Conservation (phyloP, 1,140 invertebrate genomes). For the Portunus trituberculatus region DNA sequence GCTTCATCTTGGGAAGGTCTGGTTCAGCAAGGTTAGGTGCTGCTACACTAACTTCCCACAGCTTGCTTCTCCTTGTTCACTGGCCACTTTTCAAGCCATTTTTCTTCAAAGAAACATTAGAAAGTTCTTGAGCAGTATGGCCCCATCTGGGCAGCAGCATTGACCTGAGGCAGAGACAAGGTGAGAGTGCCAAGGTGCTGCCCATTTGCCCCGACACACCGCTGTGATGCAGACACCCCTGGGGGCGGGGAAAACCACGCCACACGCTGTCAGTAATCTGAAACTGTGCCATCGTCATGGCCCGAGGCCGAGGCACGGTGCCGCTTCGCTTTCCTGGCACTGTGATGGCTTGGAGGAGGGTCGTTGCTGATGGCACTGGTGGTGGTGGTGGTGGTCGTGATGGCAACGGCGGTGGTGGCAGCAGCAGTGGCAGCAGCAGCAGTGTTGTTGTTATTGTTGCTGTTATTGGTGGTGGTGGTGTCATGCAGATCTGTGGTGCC, state of each 20-base stretch:
- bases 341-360: slow-evolving; percentile 37
- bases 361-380: slow-evolving; percentile 28
- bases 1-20: slow-evolving; percentile 53
- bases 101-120: slow-evolving; percentile 44
- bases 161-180: slow-evolving; percentile 43
- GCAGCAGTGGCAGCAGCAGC: slow-evolving; percentile 25
- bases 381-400: background rate
- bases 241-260: background rate
- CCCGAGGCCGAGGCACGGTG: slow-evolving; percentile 64
- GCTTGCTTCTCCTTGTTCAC: background rate
- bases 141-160: slow-evolving; percentile 44
- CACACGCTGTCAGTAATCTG: slow-evolving; percentile 59
- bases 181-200: background rate
- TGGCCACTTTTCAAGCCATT: background rate
- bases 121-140: slow-evolving; percentile 69
- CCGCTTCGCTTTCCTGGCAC: slow-evolving; percentile 42
- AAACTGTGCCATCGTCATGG: slow-evolving; percentile 72
- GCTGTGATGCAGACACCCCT: background rate
- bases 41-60: slow-evolving; percentile 3
- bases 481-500: background rate
- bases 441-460: background rate
- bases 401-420: background rate
- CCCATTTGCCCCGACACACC: background rate
- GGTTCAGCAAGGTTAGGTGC: slow-evolving; percentile 15
- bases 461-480: background rate